A percentile compares a stretch with the other conserved stretches of the same genome.
These are phyloP conservation scores for Lipophrys pholis DNA, from an alignment of 2,113 vertebrate species.

Conservation along the genomic window DNA sequence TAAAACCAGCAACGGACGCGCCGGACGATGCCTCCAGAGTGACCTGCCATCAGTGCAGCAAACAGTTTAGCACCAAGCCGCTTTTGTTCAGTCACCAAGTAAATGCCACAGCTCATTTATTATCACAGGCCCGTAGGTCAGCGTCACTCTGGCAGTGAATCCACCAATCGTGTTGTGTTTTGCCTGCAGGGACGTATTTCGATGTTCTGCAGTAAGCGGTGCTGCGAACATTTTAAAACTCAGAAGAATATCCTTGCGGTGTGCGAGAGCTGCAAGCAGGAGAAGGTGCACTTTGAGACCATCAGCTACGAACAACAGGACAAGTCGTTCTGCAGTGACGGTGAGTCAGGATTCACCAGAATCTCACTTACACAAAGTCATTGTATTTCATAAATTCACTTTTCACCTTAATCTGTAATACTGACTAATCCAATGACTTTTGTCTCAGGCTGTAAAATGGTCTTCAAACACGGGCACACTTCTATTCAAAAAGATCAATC, in stretches of 20 bases:
- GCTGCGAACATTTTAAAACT: conserved; percentile 93
- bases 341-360: conserved; percentile 71
- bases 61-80: conserved; percentile 89
- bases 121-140: neutral
- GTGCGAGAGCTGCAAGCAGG: conserved; percentile 93
- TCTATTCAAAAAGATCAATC: conserved; percentile 88
- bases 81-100: conserved; percentile 94
- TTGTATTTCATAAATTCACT: too few relatives aligned
- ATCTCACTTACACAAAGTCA: neutral
- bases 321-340: conserved; percentile 92
- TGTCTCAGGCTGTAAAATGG: conserved; percentile 89
- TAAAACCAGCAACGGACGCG: conserved; percentile 31
- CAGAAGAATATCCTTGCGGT: conserved; percentile 86
- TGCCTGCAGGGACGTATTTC: conserved; percentile 89
- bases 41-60: conserved; percentile 92
- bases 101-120: conserved; percentile 10
- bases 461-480: conserved; percentile 89
- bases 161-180: neutral
- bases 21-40: conserved; percentile 76
- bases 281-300: conserved; percentile 91
- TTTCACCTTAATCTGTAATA: neutral
- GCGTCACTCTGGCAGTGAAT: neutral
- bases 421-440: neutral
- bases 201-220: conserved; percentile 91
- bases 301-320: conserved; percentile 89